Conservation (phyloP, 1,140 invertebrate species). For the Cydia pomonella region DNA sequence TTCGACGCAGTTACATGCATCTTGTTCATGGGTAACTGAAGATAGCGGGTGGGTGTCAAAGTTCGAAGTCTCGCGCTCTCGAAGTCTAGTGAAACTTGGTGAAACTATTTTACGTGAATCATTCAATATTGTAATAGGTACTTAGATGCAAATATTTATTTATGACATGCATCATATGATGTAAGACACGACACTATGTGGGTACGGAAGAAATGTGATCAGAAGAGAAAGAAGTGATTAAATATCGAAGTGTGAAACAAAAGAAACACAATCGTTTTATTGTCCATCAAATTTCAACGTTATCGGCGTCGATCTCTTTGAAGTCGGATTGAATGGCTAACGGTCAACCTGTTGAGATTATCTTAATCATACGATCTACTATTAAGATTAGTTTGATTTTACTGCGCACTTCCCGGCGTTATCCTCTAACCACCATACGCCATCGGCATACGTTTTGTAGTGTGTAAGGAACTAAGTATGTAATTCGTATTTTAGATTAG, state of each 20-base stretch:
- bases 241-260: slow-evolving; percentile 14
- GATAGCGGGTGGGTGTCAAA: no score
- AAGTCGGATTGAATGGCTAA: slow-evolving; percentile 22
- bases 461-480: background rate
- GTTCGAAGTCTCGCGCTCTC: no score
- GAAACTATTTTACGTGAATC: no score
- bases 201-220: background rate
- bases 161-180: no score
- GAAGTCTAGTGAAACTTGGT: no score
- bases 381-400: slow-evolving; percentile 22
- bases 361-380: slow-evolving; percentile 29
- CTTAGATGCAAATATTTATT: no score
- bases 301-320: slow-evolving; percentile 25
- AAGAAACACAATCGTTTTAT: slow-evolving; percentile 16
- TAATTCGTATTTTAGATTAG: background rate
- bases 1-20: no score
- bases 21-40: no score
- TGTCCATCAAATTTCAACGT: slow-evolving; percentile 12
- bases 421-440: slow-evolving; percentile 1
- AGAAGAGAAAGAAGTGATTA: background rate
- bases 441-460: background rate
- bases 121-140: no score
- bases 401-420: background rate
- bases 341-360: slow-evolving; percentile 22
- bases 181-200: no score